Base-by-base conservation (phyloP, 2,888 invertebrate genomes). In the Papilio elwesi region DNA sequence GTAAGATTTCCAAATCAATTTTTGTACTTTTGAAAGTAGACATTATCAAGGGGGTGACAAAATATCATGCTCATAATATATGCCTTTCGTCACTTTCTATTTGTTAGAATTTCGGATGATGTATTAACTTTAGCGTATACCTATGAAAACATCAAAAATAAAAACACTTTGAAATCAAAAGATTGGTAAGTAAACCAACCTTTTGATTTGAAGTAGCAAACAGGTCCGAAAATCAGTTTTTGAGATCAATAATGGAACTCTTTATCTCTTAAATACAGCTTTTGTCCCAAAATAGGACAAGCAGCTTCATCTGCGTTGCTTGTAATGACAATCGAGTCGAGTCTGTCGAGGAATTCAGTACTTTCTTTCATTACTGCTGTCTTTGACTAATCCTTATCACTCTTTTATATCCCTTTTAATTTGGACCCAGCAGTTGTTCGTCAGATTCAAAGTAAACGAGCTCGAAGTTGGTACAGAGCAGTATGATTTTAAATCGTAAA, bases 321-420 rank as follows among this genome's bases (percentile, higher is more conserved):
- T 59, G 59, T 59, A 59, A 59, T 59, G 70, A 52, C 57, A 73
- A 75, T 75, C n/a, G n/a, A n/a, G n/a, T n/a, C n/a, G n/a, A 26
- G 47, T 70, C 68, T 62, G 49, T 66, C 63, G 70, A 64, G 57
- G 13, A 59, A 38, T 59, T 38, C 59, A 59, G 38, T 13, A 13
- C 59, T 38, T 59, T 38, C 26, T 59, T 59, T 59, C 59, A 59
- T 59, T 59, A 59, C 38, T 38, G 38, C 7, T 5, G 13, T 57
- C 57, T 26, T 57, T 26, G 1, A 13, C 47, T 47, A 63, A 48
- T 57, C 36, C 57, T 36, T 4, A n/a, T n/a, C 51, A 51, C 26
- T 26, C n/a, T 36, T 36, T 57, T 57, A 3, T 7, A 7, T 59
- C 9, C n/a, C 16, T 6, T 64, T 26, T 13, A 10, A 26, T 26